phyloP scores from a whole-genome alignment of 2,113 vertebrate genomes.

The Toxostoma redivivum region DNA sequence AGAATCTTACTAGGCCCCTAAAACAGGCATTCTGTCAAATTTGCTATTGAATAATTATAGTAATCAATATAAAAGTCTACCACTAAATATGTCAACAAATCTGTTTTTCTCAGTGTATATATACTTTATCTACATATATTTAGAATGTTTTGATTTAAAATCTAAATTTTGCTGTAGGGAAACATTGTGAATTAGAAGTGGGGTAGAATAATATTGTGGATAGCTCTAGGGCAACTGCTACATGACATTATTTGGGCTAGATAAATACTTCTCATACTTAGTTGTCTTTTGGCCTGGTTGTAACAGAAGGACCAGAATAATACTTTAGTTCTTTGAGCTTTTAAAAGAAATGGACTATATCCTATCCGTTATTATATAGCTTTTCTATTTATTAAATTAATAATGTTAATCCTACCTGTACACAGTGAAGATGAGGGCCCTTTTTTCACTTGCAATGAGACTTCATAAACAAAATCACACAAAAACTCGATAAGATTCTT shows the following conservation, averaged over 20 bases:
- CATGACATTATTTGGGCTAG: not conserved
- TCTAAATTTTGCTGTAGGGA: accelerated
- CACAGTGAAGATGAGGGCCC: not conserved
- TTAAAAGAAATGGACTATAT: not conserved
- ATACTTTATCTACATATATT: not conserved
- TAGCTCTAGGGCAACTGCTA: not conserved
- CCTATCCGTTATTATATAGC: accelerated
- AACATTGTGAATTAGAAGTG: not conserved
- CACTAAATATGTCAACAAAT: not conserved
- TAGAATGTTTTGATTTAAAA: not conserved
- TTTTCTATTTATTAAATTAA: not conserved
- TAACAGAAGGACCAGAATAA: not conserved
- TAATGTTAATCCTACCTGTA: not conserved
- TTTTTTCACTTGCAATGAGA: not conserved
- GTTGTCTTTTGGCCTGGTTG: not conserved
- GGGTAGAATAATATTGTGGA: not conserved
- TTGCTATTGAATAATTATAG: not conserved
- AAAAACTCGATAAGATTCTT: not conserved
- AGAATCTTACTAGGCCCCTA: not conserved
- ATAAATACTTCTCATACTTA: not conserved
- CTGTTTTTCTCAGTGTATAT: not conserved
- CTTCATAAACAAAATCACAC: not conserved
- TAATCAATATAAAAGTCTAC: not conserved
- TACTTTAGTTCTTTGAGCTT: not conserved
- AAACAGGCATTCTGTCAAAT: not conserved